phyloP scores from a whole-genome alignment of 1,140 invertebrate genomes.

The Carcinoscorpius rotundicauda region DNA sequence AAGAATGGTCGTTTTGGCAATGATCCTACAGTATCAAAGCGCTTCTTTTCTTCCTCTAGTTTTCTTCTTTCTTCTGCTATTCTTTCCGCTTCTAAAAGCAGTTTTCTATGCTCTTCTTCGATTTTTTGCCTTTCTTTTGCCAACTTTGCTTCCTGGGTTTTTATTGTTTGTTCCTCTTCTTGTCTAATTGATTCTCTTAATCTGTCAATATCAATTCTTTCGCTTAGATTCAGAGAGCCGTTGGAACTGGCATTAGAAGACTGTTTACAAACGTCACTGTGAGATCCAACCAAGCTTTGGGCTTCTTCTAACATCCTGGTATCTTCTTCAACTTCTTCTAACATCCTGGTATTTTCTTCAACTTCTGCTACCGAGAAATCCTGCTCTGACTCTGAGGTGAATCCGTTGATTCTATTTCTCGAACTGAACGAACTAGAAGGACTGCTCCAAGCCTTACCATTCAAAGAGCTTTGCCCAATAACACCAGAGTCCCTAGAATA shows the following conservation, averaged over 20 bases:
- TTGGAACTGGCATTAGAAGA: conserved; percentile 13
- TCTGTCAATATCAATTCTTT: conserved; percentile 8
- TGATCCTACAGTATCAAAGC: no score
- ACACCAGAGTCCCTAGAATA: no score
- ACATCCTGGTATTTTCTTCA: background rate
- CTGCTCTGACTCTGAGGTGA: background rate
- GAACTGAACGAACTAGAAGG: no score
- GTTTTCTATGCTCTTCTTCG: conserved; percentile 13
- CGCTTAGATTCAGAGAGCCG: conserved; percentile 8
- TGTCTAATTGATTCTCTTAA: conserved; percentile 3
- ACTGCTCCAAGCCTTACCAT: no score
- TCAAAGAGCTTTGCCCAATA: no score
- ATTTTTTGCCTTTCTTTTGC: conserved; percentile 10
- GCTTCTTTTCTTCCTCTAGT: conserved; percentile 20
- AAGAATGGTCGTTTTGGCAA: no score
- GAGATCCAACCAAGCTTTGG: background rate
- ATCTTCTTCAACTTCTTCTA: conserved; percentile 5
- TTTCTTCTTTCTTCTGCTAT: conserved; percentile 21
- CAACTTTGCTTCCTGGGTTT: background rate
- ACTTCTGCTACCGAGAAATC: conserved; percentile 10
- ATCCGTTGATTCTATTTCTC: no score
- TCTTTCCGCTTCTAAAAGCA: conserved; percentile 18
- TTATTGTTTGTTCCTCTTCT: background rate
- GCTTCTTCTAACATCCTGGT: background rate
- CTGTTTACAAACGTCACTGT: conserved; percentile 7